Base-by-base conservation (phyloP, 1,140 invertebrate species). In the Tribolium madens region DNA sequence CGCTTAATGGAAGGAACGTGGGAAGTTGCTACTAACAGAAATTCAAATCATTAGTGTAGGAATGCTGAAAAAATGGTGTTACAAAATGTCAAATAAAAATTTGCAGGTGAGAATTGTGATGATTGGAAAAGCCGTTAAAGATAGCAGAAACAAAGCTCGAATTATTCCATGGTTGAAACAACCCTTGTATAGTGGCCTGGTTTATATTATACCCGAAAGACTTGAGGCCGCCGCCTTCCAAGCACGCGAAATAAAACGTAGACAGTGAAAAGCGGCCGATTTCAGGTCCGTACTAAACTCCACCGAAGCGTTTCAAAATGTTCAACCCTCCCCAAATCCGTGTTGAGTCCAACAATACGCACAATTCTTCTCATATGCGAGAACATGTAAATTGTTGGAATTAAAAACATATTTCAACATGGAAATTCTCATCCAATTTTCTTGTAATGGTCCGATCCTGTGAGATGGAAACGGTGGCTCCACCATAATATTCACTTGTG, bases 401-500 rank as follows among this genome's bases (percentile, higher is more conserved):
- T 57, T 26, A 57, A 18, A 57, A 26, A 57, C 52, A 57, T 57
- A 57, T 17, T 6, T 57, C 17, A 26, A 10, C 15, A 57, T 12
- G 17, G 52, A 9, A 42, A 18, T 26, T 7, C 52, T 18, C 4
- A 10, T 10, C 1, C 52, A 57, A 18, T 57, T 57, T 10, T 57
- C 6, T 3, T 13, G 14, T 14, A 31, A 18, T 21, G 26, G 26
- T 64, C 57, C 57, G 26, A 26, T 15, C 26, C 57, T 64, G 57
- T 52, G 18, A 60, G 18, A 26, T 60, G 26, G 17, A 60, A 18
- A 64, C 57, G 57, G 7, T 64, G 12, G 57, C 26, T 42, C 12
- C 21, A 33, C 57, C 57, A 64, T 64, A 64, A 64, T 64, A 64
- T 64, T 64, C 57, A 64, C 57, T 64, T 64, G 57, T 64, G 57